Percentiles rank a stretch among this genome's conserved stretches.
phyloP scores from a whole-genome alignment of 2,888 invertebrate species.

The Syritta pipiens region DNA sequence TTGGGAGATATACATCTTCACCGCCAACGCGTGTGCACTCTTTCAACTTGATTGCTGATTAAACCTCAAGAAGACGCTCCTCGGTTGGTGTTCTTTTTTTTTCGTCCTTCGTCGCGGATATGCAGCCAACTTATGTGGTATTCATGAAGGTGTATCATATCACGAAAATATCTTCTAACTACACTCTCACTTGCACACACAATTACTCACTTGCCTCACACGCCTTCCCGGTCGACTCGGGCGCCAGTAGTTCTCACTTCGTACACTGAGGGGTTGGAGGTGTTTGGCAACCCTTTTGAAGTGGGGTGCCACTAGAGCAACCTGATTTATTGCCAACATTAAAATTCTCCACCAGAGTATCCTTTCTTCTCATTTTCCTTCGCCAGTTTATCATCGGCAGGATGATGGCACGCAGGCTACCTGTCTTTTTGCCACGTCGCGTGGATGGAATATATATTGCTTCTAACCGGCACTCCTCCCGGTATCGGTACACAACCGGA shows the following conservation, averaged over 20 bases:
- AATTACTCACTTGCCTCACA: constrained; percentile 44
- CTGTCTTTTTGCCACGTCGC: constrained; percentile 36
- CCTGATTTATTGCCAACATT: constrained; percentile 68
- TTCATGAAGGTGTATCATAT: constrained; percentile 47
- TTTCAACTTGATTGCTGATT: constrained; percentile 40
- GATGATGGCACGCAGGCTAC: constrained; percentile 26
- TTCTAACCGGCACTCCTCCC: background rate
- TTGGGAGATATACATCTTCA: constrained; percentile 29
- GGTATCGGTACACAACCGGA: too few relatives aligned
- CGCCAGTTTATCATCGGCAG: constrained; percentile 62
- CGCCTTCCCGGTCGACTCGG: too few relatives aligned
- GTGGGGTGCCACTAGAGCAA: constrained; percentile 58
- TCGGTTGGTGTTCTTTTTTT: constrained; percentile 2
- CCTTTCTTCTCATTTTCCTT: constrained; percentile 48
- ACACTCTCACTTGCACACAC: constrained; percentile 34
- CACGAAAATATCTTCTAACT: constrained; percentile 45
- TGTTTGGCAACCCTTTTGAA: constrained; percentile 61
- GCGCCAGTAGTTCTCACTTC: too few relatives aligned
- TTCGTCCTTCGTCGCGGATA: constrained; percentile 10
- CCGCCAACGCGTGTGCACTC: background rate
- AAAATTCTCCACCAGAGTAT: constrained; percentile 60
- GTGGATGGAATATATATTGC: constrained; percentile 50
- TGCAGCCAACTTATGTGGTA: constrained; percentile 43
- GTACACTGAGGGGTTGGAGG: background rate
- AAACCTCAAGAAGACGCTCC: constrained; percentile 31